phyloP scores from a whole-genome alignment of 2,113 vertebrate species.

The Apodemus speciosus region DNA sequence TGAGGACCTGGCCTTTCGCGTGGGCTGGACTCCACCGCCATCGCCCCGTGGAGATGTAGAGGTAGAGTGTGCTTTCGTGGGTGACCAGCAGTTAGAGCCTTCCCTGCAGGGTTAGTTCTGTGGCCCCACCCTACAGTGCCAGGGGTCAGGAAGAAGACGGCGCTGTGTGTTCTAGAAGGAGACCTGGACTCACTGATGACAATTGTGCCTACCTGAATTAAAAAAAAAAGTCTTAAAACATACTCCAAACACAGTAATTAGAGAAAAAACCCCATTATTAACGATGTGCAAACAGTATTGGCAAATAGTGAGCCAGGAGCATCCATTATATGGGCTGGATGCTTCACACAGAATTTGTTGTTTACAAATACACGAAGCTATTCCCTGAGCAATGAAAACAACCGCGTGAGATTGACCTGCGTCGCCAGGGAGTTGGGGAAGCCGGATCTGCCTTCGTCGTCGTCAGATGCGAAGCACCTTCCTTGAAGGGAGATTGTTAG shows the following conservation, averaged over 20 bases:
- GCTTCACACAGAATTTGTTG: constrained; percentile 26
- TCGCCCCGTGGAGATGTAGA: too few relatives aligned
- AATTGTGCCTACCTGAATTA: neutral
- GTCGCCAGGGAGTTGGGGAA: neutral
- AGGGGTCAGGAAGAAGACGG: neutral
- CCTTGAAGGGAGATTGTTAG: neutral
- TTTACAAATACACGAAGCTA: neutral
- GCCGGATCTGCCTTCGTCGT: neutral
- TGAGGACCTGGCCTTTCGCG: neutral
- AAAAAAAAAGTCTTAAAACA: neutral
- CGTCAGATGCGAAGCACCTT: neutral
- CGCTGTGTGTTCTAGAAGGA: neutral
- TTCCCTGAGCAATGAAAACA: neutral
- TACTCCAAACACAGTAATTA: constrained; percentile 48
- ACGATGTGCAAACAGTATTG: neutral
- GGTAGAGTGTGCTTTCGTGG: neutral
- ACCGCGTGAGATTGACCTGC: neutral
- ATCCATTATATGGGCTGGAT: neutral
- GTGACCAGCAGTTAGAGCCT: neutral
- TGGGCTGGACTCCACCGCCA: neutral
- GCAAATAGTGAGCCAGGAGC: neutral
- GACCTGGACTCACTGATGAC: neutral
- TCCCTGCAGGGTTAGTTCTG: neutral
- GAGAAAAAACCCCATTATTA: constrained; percentile 23
- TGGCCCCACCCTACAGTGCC: neutral